Conservation (phyloP, 2,888 invertebrate genomes). For the Apodemia zela region DNA sequence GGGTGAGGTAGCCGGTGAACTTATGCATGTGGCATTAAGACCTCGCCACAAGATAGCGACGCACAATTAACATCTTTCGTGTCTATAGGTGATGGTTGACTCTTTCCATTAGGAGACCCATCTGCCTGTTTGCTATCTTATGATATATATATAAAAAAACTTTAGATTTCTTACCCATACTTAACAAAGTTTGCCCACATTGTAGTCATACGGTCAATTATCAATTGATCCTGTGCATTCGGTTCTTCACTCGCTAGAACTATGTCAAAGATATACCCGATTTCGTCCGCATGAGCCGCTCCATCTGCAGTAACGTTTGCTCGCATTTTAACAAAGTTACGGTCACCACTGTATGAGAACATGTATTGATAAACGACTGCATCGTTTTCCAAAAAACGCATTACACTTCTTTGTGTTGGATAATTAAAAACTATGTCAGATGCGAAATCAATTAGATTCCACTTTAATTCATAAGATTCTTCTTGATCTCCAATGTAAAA, state of each 20-base stretch:
- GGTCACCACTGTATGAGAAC: conserved; percentile 46
- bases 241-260: conserved; percentile 5
- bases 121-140: too few relatives aligned
- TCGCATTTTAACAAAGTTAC: conserved; percentile 42
- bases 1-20: too few relatives aligned
- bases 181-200: conserved; percentile 43
- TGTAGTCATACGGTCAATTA: conserved; percentile 41
- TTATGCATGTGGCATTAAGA: too few relatives aligned
- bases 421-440: conserved; percentile 43
- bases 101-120: too few relatives aligned
- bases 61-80: too few relatives aligned
- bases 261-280: conserved; percentile 42
- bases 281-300: conserved; percentile 40
- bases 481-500: conserved; percentile 48
- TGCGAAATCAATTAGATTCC: conserved; percentile 37
- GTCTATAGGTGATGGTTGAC: too few relatives aligned
- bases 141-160: not conserved
- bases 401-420: conserved; percentile 39
- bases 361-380: conserved; percentile 42
- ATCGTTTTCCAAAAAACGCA: conserved; percentile 39
- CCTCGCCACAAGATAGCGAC: too few relatives aligned
- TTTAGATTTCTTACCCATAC: conserved; percentile 33
- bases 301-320: conserved; percentile 32
- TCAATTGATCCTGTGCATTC: conserved; percentile 34
- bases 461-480: conserved; percentile 30